Evolutionary conservation across 2,797 vertebrate genomes (phyloP), one percentile per base, ranked within the genome.

Genomic region (Pangasius sanitwongsei): DNA sequence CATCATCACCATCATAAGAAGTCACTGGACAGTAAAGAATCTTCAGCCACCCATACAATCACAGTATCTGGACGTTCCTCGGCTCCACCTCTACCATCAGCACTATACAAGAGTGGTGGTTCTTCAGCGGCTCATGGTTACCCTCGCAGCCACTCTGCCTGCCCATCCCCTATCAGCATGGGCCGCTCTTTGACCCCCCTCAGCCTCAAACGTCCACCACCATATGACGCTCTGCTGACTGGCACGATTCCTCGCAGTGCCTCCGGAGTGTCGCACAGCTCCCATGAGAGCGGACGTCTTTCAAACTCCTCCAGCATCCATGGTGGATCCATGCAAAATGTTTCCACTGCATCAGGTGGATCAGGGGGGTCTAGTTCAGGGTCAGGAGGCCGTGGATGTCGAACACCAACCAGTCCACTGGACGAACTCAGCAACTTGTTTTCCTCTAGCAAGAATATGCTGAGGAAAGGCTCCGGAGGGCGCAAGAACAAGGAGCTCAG

Each of bases 131-230:
- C 97, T 48, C 98, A 98, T 0, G 97, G 97, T 90, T 97, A 98
- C 90, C 97, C 98, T 9, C 97, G 98, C 89, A 98, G 97, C 94
- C 98, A 98, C 90, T 99, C 98, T 28, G 96, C 97, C 59, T 98
- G 98, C 86, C 98, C 98, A 0, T 99, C 98, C 53, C 98, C 98
- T 0, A 97, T 99, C 65, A 98, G 97, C 95, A 97, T 98, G 96
- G 97, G 97, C 11, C 96, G 98, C 87, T 96, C 97, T 63, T 95
- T 98, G 92, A 98, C 98, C 0, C 98, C 98, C 4, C 95, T 98
- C 92, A 98, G 96, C 94, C 96, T 98, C 92, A 99, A 99, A 94
- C 96, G 97, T 87, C 98, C 98, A 0, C 98, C 98, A 0, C 97
- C 98, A 4, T 99, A 99, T n/a, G 98, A 99, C 12, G 94, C 96